Evolutionary conservation across 1,140 invertebrate genomes (phyloP).

Genomic region (Drosophila sp.): DNA sequence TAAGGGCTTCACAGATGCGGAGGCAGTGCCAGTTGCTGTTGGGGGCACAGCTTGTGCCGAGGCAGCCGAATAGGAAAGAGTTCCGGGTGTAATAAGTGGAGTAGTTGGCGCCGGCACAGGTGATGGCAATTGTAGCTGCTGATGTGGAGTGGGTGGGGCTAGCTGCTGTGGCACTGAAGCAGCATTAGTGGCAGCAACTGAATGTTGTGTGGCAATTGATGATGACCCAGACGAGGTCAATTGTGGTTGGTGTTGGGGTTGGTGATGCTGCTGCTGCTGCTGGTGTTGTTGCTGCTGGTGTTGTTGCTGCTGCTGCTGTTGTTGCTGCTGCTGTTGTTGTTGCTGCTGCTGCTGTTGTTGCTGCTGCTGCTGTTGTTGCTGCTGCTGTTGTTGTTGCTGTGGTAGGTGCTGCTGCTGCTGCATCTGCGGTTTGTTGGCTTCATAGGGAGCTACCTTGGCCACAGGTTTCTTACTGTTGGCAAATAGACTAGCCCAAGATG

Average conservation of each 20-base stretch:
- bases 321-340: constrained; percentile 29
- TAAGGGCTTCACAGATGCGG: constrained; percentile 46
- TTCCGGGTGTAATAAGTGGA: constrained; percentile 75
- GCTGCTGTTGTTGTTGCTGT: background rate
- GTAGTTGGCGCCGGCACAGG: constrained; percentile 63
- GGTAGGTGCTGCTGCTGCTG: constrained; percentile 22
- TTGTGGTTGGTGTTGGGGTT: constrained; percentile 11
- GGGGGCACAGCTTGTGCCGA: constrained; percentile 74
- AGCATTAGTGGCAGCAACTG: constrained; percentile 15
- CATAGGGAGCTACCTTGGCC: constrained; percentile 85
- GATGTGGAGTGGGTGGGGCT: constrained; percentile 21
- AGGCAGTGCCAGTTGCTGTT: constrained; percentile 30
- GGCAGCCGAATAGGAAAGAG: constrained; percentile 79
- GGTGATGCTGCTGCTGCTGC: constrained; percentile 9
- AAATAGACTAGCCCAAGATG: constrained; percentile 69
- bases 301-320: background rate
- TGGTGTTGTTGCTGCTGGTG: background rate
- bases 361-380: constrained; percentile 21
- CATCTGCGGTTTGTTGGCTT: constrained; percentile 75
- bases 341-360: constrained; percentile 22
- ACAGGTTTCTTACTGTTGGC: constrained; percentile 84
- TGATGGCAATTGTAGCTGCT: constrained; percentile 46
- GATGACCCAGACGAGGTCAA: constrained; percentile 3
- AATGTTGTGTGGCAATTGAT: background rate
- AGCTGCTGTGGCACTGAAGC: constrained; percentile 9